Conservation (phyloP, 2,113 vertebrate species). For the Hippopotamus amphibius region DNA sequence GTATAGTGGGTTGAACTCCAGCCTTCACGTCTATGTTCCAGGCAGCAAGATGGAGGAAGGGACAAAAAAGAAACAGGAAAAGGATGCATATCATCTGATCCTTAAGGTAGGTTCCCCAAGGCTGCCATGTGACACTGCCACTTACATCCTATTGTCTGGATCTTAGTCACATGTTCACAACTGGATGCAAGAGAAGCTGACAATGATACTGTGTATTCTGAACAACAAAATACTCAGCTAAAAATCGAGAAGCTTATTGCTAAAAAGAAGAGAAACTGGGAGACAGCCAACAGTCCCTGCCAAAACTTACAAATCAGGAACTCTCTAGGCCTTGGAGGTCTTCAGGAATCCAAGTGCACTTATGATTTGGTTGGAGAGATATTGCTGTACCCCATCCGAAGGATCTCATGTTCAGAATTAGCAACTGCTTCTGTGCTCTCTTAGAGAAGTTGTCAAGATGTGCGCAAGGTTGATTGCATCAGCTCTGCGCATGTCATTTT, state of each 20-base stretch:
- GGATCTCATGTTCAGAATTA: background rate
- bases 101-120: background rate
- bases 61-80: background rate
- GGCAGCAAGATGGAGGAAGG: background rate
- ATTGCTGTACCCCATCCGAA: slow-evolving; percentile 12
- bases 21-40: background rate
- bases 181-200: background rate
- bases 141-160: background rate
- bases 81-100: background rate
- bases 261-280: background rate
- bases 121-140: background rate
- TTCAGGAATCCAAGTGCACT: slow-evolving; percentile 16
- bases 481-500: background rate
- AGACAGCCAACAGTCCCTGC: background rate
- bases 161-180: background rate
- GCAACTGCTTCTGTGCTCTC: background rate
- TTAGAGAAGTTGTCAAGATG: background rate
- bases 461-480: background rate
- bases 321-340: background rate
- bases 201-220: background rate
- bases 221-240: background rate
- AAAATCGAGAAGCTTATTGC: background rate
- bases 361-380: background rate
- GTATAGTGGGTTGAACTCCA: background rate
- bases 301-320: background rate